Evolutionary conservation across 2,113 vertebrate genomes (phyloP), one percentile per base, ranked within the genome.

Genomic region (Thamnophis sirtalis): DNA sequence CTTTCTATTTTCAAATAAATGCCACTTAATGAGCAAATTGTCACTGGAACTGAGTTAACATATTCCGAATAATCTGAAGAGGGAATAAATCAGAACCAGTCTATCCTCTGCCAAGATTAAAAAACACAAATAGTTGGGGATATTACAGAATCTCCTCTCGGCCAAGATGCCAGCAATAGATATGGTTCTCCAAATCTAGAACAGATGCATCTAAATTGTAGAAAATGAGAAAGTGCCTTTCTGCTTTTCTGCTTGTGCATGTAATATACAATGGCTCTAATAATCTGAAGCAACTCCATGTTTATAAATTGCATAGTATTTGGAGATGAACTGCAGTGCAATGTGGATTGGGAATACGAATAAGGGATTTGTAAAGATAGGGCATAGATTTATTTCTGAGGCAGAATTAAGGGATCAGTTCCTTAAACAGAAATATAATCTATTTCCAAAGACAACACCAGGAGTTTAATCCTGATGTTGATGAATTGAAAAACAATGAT

Each of bases 41-140:
- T 80, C 73, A 43, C 17, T 80, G 1, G 93, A 96, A 94, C 58
- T 91, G 17, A 43, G 2, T 80, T 80, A 80, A 80, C 15, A 19
- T 80, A 43, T 33, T 80, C 33, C 19, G 0, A 80, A 80, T 43
- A 43, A 21, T 21, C 17, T 80, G 73, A 80, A 80, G 73, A 43
- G 73, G 73, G 86, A 49, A n/a, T n/a, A 54, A 33, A 15, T 86
- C 88, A 15, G 56, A 90, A 19, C 49, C 24, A 43, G 33, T 43
- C 73, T 43, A 80, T 6, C 43, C 26, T 63, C 63, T 24, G 0
- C 33, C n/a, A 13, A 28, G n/a, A 28, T 51, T 24, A 60, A 2
- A 28, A 4, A 87, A 9, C 53, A 28, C 90, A 38, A n/a, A 53
- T 11, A 21, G 28, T 22, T n/a, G 24, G 86, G 50, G 24, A 11